Evolutionary conservation across 2,113 vertebrate species (phyloP), one percentile per base, ranked within the genome.

Genomic region (Regulus satrapa): DNA sequence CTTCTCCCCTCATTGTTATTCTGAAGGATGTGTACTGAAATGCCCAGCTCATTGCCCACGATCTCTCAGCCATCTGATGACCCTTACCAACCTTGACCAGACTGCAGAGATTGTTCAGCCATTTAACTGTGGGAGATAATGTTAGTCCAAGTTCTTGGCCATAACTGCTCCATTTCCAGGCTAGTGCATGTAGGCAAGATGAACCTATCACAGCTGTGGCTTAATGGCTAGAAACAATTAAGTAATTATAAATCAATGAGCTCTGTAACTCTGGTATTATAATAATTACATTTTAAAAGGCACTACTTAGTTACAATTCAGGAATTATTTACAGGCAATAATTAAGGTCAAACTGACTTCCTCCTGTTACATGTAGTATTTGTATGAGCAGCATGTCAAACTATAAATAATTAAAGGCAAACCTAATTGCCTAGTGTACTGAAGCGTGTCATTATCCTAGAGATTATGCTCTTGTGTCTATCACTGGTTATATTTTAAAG

Each of bases 191-290:
- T 31, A 88, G 38, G 69, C 73, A n/a, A n/a, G 76, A 95, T 92
- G 67, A 95, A 83, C 83, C 18, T 92, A 84, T 94, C 94, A 71
- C 68, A 96, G 82, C 25, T 68, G 90, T 96, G 73, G 34, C 94
- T 96, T 97, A 97, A 92, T 96, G 88, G 80, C 40, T 94, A 80
- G 81, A 95, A 97, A 97, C 95, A 97, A 97, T 96, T 64, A 93
- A 89, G 80, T 95, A 97, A 95, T 97, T 97, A 96, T 92, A 95
- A 97, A 96, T 97, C 91, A 98, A 97, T 97, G 95, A 76, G 36
- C 69, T 97, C 59, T 76, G 51, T 79, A 94, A 56, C 74, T 95
- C 86, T 78, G 68, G 78, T 61, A 88, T 73, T 89, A 86, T 85
- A 95, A 94, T 95, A 97, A 97, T 94, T 96, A 40, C 91, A 89